phyloP scores from a whole-genome alignment of 2,888 invertebrate species.

The Melanargia galathea region DNA sequence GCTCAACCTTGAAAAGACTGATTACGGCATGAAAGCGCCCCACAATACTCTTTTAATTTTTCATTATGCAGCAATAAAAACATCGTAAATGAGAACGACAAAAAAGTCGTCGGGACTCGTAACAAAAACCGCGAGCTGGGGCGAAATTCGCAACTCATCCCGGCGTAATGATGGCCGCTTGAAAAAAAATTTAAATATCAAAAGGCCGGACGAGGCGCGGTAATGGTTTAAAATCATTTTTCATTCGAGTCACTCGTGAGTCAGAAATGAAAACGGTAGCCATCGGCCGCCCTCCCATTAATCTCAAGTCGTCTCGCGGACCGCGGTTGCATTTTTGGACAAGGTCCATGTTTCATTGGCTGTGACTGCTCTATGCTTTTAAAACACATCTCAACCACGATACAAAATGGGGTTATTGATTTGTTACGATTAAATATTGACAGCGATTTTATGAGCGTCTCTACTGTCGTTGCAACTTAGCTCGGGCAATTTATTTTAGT shows the following conservation, averaged over 20 bases:
- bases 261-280: slow-evolving; percentile 80
- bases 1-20: slow-evolving; percentile 65
- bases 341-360: slow-evolving; percentile 62
- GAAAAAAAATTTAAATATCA: slow-evolving; percentile 82
- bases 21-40: slow-evolving; percentile 75
- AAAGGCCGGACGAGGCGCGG: slow-evolving; percentile 80
- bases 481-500: not conserved
- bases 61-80: slow-evolving; percentile 81
- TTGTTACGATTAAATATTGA: not conserved
- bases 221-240: slow-evolving; percentile 83
- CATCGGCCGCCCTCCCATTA: slow-evolving; percentile 69
- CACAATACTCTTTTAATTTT: slow-evolving; percentile 81
- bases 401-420: not conserved
- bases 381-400: not conserved
- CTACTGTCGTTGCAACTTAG: not conserved
- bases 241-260: slow-evolving; percentile 79
- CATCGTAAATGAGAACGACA: slow-evolving; percentile 78
- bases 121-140: slow-evolving; percentile 78
- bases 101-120: slow-evolving; percentile 77
- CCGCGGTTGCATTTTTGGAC: slow-evolving; percentile 64
- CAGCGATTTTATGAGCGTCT: not conserved
- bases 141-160: slow-evolving; percentile 81
- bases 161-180: slow-evolving; percentile 79
- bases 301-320: slow-evolving; percentile 60
- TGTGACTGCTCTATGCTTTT: slow-evolving; percentile 14